These are phyloP conservation scores for Eupeodes luniger DNA, from an alignment of 2,888 invertebrate genomes.

Conservation along the genomic window DNA sequence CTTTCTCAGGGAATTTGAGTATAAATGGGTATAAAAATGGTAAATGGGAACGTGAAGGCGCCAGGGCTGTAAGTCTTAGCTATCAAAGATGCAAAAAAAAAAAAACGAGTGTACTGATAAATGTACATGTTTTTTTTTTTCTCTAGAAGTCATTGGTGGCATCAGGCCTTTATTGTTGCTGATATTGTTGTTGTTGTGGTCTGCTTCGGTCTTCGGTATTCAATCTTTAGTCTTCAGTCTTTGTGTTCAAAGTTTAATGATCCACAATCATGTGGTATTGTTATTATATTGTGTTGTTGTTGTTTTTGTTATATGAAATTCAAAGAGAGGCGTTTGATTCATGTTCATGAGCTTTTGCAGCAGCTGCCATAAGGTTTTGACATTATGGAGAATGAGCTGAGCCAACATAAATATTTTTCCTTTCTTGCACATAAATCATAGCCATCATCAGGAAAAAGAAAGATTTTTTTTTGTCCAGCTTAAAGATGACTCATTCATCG, in stretches of 20 bases:
- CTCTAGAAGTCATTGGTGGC: conserved; percentile 55
- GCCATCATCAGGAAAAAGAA: neutral
- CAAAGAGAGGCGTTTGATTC: conserved; percentile 39
- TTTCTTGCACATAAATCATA: conserved; percentile 7
- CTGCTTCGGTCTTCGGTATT: no score
- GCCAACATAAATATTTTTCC: conserved; percentile 20
- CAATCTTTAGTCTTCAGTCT: neutral
- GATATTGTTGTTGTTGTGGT: neutral
- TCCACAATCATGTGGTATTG: conserved; percentile 64
- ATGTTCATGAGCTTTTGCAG: conserved; percentile 39
- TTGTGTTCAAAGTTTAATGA: conserved; percentile 57
- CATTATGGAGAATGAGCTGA: conserved; percentile 28
- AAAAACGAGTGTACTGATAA: neutral
- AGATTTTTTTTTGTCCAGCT: neutral
- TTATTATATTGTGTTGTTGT: conserved; percentile 32
- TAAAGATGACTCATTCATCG: conserved; percentile 35
- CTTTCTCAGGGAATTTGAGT: conserved; percentile 56
- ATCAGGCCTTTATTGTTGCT: conserved; percentile 41
- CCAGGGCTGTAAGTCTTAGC: neutral
- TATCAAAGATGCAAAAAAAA: conserved; percentile 60
- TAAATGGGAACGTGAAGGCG: conserved; percentile 52
- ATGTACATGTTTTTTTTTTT: conserved; percentile 1
- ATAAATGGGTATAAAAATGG: conserved; percentile 31
- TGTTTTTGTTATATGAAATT: neutral
- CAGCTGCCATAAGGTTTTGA: conserved; percentile 42